Conservation (phyloP, 2,797 vertebrate species). For the Masticophis lateralis region DNA sequence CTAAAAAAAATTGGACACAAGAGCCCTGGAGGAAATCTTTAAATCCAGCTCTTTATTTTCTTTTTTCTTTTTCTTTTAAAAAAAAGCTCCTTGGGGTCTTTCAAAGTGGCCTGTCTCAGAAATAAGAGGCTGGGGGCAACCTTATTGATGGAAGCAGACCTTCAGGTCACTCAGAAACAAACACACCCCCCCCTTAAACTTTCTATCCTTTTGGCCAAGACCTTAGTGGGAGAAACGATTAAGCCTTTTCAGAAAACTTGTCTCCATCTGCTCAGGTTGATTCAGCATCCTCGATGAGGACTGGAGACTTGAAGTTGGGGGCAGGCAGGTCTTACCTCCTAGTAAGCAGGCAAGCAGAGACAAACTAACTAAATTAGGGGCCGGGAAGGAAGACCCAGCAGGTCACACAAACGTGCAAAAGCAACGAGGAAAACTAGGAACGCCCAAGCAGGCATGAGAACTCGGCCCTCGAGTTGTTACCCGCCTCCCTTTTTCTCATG, state of each 20-base stretch:
- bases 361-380: background rate
- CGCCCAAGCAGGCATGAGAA: too few relatives aligned
- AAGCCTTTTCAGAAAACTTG: background rate
- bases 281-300: background rate
- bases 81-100: background rate
- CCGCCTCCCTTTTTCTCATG: too few relatives aligned
- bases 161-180: background rate
- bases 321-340: background rate
- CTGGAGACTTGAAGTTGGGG: background rate
- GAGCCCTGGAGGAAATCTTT: background rate
- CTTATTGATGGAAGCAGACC: background rate
- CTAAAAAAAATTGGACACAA: background rate
- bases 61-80: too few relatives aligned
- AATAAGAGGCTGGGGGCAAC: background rate
- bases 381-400: too few relatives aligned
- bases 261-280: background rate
- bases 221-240: background rate
- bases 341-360: background rate
- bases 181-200: too few relatives aligned
- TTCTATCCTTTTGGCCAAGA: background rate
- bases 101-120: background rate
- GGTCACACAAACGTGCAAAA: too few relatives aligned
- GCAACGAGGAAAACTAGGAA: too few relatives aligned
- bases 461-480: too few relatives aligned
- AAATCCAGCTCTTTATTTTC: background rate